Evolutionary conservation across 2,113 vertebrate genomes (phyloP).

Genomic region (Cisticola juncidis): DNA sequence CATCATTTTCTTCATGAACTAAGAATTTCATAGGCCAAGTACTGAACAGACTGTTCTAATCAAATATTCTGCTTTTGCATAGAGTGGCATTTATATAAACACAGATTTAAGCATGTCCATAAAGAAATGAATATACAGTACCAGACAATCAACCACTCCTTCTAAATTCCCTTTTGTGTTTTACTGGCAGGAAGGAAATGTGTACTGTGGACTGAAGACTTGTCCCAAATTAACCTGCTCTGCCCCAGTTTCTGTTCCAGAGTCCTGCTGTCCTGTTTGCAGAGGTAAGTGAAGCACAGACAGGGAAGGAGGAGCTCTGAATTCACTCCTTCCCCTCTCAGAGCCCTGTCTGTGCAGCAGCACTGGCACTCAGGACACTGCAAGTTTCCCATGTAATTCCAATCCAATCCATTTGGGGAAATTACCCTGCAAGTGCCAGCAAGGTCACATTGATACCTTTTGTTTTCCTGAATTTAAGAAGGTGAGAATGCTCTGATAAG

Average conservation of each 20-base stretch:
- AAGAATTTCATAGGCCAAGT: not conserved
- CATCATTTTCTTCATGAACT: not conserved
- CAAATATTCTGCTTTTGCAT: not conserved
- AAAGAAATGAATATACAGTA: not conserved
- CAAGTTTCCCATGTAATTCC: not conserved
- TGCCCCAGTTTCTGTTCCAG: slow-evolving; percentile 72
- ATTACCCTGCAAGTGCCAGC: not conserved
- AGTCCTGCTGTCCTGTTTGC: slow-evolving; percentile 80
- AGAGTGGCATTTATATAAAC: not conserved
- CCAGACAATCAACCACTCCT: not conserved
- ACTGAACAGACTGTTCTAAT: not conserved
- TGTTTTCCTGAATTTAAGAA: not conserved
- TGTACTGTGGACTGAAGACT: slow-evolving; percentile 81
- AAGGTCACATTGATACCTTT: not conserved
- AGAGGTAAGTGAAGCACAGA: slow-evolving; percentile 68
- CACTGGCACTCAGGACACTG: not conserved
- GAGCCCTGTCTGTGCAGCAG: not conserved
- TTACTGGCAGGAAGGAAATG: slow-evolving; percentile 78
- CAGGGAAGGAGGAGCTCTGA: not conserved
- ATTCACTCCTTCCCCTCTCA: not conserved
- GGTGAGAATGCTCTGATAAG: not conserved
- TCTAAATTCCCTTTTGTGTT: slow-evolving; percentile 18
- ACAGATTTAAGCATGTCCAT: not conserved
- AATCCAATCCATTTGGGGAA: not conserved
- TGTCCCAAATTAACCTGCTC: slow-evolving; percentile 79